Evolutionary conservation across 2,888 invertebrate species (phyloP).

Genomic region (Horisme vitalbata): DNA sequence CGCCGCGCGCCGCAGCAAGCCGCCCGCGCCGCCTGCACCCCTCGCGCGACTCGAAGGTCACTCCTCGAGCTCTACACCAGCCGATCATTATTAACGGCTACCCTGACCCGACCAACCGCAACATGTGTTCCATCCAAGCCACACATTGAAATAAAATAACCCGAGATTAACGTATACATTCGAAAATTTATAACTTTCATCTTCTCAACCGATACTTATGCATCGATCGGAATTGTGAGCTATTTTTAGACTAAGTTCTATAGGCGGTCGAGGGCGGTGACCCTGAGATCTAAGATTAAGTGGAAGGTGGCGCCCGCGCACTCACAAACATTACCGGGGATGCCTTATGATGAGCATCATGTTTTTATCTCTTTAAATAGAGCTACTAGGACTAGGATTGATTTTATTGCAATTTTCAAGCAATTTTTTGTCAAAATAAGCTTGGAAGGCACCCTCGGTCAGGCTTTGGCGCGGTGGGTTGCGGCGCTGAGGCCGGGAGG

Average conservation of each 20-base stretch:
- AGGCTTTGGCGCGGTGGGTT: conserved; percentile 23
- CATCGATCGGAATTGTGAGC: conserved; percentile 51
- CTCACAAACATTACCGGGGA: conserved; percentile 20
- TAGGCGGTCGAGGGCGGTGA: conserved; percentile 71
- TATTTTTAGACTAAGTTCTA: conserved; percentile 71
- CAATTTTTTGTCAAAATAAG: not conserved
- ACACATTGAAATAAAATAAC: conserved; percentile 20
- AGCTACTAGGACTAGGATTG: not conserved
- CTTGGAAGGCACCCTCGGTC: conserved; percentile 1
- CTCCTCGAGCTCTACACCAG: conserved; percentile 39
- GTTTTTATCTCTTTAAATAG: too few relatives aligned
- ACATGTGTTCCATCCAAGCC: conserved; percentile 23
- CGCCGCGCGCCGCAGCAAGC: conserved; percentile 26
- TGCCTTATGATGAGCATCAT: too few relatives aligned
- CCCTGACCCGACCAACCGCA: conserved; percentile 32
- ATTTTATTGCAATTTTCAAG: not conserved
- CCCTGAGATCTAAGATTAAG: conserved; percentile 57
- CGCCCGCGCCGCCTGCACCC: conserved; percentile 46
- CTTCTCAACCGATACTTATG: conserved; percentile 47
- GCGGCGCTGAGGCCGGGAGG: conserved; percentile 64
- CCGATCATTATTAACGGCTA: conserved; percentile 37
- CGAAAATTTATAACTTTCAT: conserved; percentile 40
- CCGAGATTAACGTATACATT: conserved; percentile 29
- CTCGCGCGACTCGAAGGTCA: conserved; percentile 40
- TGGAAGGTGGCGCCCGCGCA: conserved; percentile 55